Conservation (phyloP, 2,797 vertebrate species). For the Pristis pectinata region DNA sequence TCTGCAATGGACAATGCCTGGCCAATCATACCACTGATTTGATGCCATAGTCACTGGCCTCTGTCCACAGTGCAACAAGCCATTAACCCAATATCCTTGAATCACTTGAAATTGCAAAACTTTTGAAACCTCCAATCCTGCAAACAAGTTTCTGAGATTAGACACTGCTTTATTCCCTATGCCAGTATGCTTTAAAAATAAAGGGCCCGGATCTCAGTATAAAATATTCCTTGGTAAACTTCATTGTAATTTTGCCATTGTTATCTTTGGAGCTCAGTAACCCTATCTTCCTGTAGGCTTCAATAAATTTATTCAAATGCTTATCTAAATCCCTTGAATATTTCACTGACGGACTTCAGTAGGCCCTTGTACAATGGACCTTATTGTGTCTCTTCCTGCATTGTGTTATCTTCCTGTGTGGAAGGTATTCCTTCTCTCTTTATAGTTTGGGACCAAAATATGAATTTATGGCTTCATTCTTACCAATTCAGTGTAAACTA, state of each 20-base stretch:
- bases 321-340: neutral
- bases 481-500: neutral
- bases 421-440: neutral
- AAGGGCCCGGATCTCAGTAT: neutral
- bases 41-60: neutral
- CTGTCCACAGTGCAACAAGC: neutral
- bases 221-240: neutral
- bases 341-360: neutral
- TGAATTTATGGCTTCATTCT: neutral
- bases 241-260: neutral
- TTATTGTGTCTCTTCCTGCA: too few species aligned
- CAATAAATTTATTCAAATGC: neutral
- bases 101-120: neutral
- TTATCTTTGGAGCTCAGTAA: neutral
- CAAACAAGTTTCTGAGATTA: neutral
- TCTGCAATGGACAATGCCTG: too few species aligned
- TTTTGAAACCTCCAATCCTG: neutral
- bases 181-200: neutral
- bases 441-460: neutral
- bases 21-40: neutral
- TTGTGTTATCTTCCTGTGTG: neutral
- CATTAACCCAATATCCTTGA: neutral
- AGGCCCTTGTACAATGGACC: neutral
- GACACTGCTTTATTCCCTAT: neutral
- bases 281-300: neutral